These are phyloP conservation scores for Cabera pusaria DNA, from an alignment of 2,888 invertebrate species.

Conservation along the genomic window DNA sequence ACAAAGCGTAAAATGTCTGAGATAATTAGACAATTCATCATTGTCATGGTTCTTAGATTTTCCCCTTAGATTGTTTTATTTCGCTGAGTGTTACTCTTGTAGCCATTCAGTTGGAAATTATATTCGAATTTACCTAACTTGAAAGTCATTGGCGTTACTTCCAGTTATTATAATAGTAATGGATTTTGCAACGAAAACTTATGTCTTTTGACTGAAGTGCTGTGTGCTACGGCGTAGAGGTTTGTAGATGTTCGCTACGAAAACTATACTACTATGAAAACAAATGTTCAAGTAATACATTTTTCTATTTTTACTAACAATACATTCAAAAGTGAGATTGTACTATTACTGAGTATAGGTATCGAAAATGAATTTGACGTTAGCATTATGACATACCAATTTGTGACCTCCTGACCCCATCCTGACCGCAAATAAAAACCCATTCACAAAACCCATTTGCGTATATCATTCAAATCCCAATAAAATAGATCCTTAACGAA, in stretches of 20 bases:
- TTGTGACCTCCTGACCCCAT: slow-evolving; percentile 24
- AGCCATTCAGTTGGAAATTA: slow-evolving; percentile 8
- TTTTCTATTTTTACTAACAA: too few species aligned
- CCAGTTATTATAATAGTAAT: too few species aligned
- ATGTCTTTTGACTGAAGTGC: too few species aligned
- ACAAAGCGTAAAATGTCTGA: slow-evolving; percentile 44
- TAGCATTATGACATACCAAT: too few species aligned
- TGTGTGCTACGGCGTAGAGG: slow-evolving; percentile 8
- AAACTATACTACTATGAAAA: too few species aligned
- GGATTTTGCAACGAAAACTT: too few species aligned
- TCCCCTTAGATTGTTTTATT: slow-evolving; percentile 30
- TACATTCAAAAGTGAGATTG: too few species aligned
- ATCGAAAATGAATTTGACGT: too few species aligned
- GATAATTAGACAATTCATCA: slow-evolving; percentile 51
- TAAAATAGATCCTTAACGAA: slow-evolving; percentile 45
- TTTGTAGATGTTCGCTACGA: slow-evolving; percentile 7
- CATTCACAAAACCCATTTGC: slow-evolving; percentile 36
- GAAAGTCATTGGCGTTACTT: too few species aligned
- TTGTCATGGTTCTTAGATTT: slow-evolving; percentile 42
- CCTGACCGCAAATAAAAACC: slow-evolving; percentile 36
- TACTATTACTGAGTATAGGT: too few species aligned
- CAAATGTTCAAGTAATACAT: too few species aligned
- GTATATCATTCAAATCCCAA: slow-evolving; percentile 38
- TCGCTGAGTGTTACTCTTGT: slow-evolving; percentile 8
- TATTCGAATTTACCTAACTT: too few species aligned